Evolutionary conservation across 1,140 invertebrate genomes (phyloP).

Genomic region (Drosophila kurseongensis): DNA sequence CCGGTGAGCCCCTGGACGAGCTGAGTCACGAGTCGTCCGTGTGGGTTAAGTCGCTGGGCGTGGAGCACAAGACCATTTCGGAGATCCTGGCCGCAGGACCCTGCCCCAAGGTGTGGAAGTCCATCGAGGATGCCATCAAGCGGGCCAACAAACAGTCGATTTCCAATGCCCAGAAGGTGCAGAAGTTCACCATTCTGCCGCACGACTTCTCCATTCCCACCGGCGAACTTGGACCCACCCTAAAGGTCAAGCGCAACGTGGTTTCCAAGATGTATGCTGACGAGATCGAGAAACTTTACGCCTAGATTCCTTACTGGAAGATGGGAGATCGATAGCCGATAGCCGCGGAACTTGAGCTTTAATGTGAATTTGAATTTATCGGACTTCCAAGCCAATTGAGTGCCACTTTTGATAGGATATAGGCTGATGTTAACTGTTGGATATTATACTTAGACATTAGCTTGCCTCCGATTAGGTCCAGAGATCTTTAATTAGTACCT

Average conservation of each 20-base stretch:
- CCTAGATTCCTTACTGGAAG: constrained; percentile 22
- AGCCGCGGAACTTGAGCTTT: constrained; percentile 65
- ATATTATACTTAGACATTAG: constrained; percentile 38
- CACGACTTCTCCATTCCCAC: constrained; percentile 94
- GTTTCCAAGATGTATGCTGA: constrained; percentile 89
- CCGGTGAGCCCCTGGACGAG: constrained; percentile 89
- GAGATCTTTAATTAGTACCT: constrained; percentile 48
- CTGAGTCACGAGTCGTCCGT: constrained; percentile 88
- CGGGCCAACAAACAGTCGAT: constrained; percentile 91
- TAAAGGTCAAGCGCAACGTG: constrained; percentile 92
- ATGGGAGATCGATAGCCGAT: constrained; percentile 7
- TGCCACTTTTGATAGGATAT: constrained; percentile 54
- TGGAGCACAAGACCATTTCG: constrained; percentile 89
- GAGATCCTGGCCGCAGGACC: constrained; percentile 89
- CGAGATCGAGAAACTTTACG: constrained; percentile 88
- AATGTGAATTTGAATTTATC: constrained; percentile 76
- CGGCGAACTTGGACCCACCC: constrained; percentile 95
- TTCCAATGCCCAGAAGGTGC: constrained; percentile 95
- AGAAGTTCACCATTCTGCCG: constrained; percentile 95
- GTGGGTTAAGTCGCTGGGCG: constrained; percentile 91
- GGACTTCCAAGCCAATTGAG: constrained; percentile 69
- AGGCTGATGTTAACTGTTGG: constrained; percentile 55
- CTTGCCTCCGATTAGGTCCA: constrained; percentile 29
- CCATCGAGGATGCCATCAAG: constrained; percentile 91
- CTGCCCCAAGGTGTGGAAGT: constrained; percentile 87